These are phyloP conservation scores for Acanthococcus lagerstroemiae DNA, from an alignment of 2,888 invertebrate species.

Conservation along the genomic window DNA sequence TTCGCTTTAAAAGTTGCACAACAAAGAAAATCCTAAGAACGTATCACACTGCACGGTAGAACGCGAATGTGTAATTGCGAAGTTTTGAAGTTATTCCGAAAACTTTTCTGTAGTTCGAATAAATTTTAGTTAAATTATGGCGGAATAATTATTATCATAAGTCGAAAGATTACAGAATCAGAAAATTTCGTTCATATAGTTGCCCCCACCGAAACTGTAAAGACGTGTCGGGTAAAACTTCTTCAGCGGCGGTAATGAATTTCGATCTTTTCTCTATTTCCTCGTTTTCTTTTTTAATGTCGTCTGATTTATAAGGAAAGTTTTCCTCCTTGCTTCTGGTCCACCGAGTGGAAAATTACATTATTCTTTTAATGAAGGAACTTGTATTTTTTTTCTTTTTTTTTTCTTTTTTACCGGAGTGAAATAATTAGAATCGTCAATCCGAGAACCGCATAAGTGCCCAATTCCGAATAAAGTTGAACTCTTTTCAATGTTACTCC, in stretches of 20 bases:
- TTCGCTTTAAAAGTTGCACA: slow-evolving; percentile 18
- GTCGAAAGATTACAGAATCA: slow-evolving; percentile 17
- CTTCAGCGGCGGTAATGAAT: neutral
- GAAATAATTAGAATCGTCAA: neutral
- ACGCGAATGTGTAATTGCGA: slow-evolving; percentile 25
- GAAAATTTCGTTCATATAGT: slow-evolving; percentile 10
- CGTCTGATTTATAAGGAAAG: neutral
- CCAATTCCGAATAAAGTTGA: too few species aligned
- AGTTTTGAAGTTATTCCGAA: slow-evolving; percentile 19
- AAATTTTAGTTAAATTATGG: slow-evolving; percentile 26
- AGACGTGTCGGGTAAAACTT: neutral
- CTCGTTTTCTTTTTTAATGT: neutral
- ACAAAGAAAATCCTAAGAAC: slow-evolving; percentile 20
- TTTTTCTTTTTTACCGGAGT: neutral
- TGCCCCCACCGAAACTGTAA: neutral
- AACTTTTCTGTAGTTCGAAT: slow-evolving; percentile 24
- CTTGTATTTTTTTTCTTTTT: neutral
- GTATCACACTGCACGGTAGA: slow-evolving; percentile 17
- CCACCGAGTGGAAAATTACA: neutral
- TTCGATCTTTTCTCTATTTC: neutral
- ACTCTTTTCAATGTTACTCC: too few species aligned
- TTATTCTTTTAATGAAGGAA: neutral
- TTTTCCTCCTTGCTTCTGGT: neutral
- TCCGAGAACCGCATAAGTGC: too few species aligned
- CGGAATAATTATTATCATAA: slow-evolving; percentile 27